Evolutionary conservation across 2,113 vertebrate genomes (phyloP).

Genomic region (Plecturocebus donacophilus): DNA sequence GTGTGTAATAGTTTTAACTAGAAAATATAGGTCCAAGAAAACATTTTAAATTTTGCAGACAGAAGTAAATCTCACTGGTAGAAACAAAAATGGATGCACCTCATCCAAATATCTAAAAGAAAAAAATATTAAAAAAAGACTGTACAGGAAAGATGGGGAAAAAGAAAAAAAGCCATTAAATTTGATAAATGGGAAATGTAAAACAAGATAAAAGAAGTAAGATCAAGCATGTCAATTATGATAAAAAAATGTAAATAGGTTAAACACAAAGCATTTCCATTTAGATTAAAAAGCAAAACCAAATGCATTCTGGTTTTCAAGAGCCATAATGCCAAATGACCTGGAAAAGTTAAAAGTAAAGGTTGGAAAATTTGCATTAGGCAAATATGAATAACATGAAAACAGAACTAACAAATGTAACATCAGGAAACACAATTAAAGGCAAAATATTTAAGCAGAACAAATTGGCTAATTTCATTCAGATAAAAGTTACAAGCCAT

Average conservation of each 20-base stretch:
- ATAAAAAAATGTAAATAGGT: background rate
- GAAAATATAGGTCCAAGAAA: background rate
- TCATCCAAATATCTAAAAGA: background rate
- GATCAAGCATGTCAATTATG: background rate
- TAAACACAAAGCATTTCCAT: background rate
- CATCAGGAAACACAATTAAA: background rate
- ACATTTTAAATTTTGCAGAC: constrained; percentile 2
- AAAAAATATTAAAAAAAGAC: background rate
- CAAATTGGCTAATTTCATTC: background rate
- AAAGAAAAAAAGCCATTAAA: background rate
- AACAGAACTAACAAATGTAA: background rate
- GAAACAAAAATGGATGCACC: constrained; percentile 1
- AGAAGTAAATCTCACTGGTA: background rate
- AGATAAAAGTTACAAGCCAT: background rate
- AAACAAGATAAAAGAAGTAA: background rate
- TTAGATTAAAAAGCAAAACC: constrained; percentile 17
- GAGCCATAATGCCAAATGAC: background rate
- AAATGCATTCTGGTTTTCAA: background rate
- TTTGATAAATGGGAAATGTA: background rate
- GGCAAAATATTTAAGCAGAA: background rate
- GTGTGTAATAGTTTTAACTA: background rate
- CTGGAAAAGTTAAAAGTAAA: constrained; percentile 8
- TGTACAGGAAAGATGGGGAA: background rate
- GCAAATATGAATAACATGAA: background rate
- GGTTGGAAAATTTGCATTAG: background rate